Evolutionary conservation across 2,797 vertebrate genomes (phyloP).

Genomic region (Protonibea diacanthus): DNA sequence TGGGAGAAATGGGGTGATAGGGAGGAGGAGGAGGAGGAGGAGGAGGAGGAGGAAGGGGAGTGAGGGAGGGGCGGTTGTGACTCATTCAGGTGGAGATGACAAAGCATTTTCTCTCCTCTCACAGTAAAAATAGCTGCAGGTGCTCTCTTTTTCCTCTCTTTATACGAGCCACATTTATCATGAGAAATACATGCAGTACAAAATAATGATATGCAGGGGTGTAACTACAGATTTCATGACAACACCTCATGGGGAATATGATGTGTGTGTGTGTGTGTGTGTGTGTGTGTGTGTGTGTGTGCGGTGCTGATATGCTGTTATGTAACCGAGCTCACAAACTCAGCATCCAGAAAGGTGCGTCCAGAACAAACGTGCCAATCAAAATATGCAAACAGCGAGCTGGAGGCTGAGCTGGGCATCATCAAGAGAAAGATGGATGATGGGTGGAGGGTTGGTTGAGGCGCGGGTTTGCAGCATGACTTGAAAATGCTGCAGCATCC

Average conservation of each 20-base stretch:
- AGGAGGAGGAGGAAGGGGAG: background rate
- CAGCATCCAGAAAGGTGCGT: constrained; percentile 60
- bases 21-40: constrained; percentile 4
- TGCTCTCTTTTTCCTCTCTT: constrained; percentile 9
- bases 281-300: background rate
- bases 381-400: constrained; percentile 60
- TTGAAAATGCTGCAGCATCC: constrained; percentile 87
- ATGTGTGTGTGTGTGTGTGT: background rate
- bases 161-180: background rate
- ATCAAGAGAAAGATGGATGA: constrained; percentile 52
- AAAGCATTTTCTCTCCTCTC: constrained; percentile 64
- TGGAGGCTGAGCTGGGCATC: constrained; percentile 39
- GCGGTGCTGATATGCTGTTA: constrained; percentile 36
- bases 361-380: constrained; percentile 50
- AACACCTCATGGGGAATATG: constrained; percentile 34
- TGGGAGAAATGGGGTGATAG: constrained; percentile 11
- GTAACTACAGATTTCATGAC: constrained; percentile 19
- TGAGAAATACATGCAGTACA: background rate
- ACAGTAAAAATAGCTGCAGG: constrained; percentile 42
- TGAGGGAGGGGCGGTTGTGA: constrained; percentile 41
- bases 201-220: background rate
- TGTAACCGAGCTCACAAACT: constrained; percentile 53
- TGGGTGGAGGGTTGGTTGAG: constrained; percentile 56
- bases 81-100: constrained; percentile 72
- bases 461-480: constrained; percentile 73